phyloP scores from a whole-genome alignment of 2,113 vertebrate genomes.

The Leptocoma aspasia region DNA sequence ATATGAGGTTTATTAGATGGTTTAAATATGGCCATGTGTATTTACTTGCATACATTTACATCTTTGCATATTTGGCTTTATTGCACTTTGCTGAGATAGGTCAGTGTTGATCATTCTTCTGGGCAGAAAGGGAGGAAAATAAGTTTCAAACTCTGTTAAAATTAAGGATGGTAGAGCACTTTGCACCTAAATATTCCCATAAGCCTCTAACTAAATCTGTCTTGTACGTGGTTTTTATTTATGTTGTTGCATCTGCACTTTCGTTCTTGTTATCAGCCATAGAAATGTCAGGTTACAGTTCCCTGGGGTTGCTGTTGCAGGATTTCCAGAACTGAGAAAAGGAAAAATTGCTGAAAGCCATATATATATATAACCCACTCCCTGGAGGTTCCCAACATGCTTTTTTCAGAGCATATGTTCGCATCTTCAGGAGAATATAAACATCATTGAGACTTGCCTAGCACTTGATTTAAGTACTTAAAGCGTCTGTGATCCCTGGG shows the following conservation, averaged over 20 bases:
- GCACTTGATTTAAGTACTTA: constrained; percentile 29
- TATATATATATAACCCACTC: background rate
- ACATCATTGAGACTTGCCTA: background rate
- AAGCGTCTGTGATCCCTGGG: constrained; percentile 2
- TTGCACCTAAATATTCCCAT: constrained; percentile 25
- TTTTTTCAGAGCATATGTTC: constrained; percentile 41
- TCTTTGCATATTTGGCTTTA: background rate
- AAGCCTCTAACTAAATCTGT: constrained; percentile 5
- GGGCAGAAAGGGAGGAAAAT: background rate
- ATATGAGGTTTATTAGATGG: background rate
- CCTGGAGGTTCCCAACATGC: background rate
- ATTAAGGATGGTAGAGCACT: constrained; percentile 30
- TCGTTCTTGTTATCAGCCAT: constrained; percentile 26
- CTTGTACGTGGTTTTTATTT: constrained; percentile 30
- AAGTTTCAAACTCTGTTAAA: background rate
- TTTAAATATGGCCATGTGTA: background rate
- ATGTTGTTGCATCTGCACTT: constrained; percentile 33
- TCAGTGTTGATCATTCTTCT: background rate
- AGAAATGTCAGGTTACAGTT: constrained; percentile 24
- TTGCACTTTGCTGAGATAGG: background rate
- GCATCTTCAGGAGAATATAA: background rate
- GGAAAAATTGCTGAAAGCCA: constrained; percentile 28
- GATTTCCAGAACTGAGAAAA: constrained; percentile 31
- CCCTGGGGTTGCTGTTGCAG: constrained; percentile 9
- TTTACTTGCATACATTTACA: background rate